Evolutionary conservation across 1,140 invertebrate genomes (phyloP), one percentile per base, ranked within the genome.

Genomic region (Hypothenemus hampei): DNA sequence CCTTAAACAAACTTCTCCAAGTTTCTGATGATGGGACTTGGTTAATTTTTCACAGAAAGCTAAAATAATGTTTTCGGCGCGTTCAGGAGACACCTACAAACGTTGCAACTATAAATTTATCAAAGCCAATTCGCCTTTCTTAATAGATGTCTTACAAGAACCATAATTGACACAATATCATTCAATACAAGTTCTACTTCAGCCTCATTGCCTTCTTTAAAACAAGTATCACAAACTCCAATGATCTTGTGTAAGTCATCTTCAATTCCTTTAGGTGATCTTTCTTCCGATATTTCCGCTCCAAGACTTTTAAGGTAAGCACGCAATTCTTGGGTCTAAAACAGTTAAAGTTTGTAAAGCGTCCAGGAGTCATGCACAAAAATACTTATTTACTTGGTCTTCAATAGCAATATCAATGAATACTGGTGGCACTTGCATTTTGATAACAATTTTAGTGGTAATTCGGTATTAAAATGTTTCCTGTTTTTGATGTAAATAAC

Each of bases 221-320:
- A 95, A 71, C 89, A 93, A 36, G 88, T 81, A 72, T 95, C 91
- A 70, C 91, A 95, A 5, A 93, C 92, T 45, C 89, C 88, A 66
- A 97, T 93, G 59, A 97, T 93, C 73, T 97, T 92, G 69, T 93
- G 87, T 50, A 97, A 76, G 78, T 97, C 92, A 80, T 93, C 89
- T 71, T 93, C 88, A 61, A 94, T 86, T 7, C 91, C 91, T 75
- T 92, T 91, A 1, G 84, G 79, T 5, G 87, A 87, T 66, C 91
- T 91, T 69, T 95, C 90, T 66, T 90, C 87, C 2, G 90, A 89
- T 61, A 97, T 91, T 76, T 93, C 89, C 20, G 92, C 93, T 22
- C 93, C 93, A 15, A 94, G 76, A 57, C 83, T 84, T 73, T 94
- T 94, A 60, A 97, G 87, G 75, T 92, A 95, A 41, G 81, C 82